phyloP scores from a whole-genome alignment of 2,888 invertebrate species.

The Agrochola macilenta region DNA sequence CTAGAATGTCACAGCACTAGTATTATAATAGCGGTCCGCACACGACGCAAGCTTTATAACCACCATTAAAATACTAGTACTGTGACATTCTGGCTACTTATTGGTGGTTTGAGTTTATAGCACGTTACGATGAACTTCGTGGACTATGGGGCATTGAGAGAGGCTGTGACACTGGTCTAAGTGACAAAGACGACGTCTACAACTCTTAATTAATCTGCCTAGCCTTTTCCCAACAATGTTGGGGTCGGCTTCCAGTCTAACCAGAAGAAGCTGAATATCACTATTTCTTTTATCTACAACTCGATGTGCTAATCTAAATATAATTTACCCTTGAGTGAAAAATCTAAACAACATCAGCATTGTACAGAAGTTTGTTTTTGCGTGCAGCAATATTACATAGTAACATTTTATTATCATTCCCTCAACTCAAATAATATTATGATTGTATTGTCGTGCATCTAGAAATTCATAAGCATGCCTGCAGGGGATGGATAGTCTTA shows the following conservation, averaged over 20 bases:
- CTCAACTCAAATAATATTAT: neutral
- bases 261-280: too few relatives aligned
- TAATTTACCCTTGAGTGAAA: neutral
- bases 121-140: neutral
- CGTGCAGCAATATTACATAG: neutral
- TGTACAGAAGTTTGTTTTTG: neutral
- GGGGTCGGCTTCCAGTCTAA: too few relatives aligned
- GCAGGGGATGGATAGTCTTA: conserved; percentile 7
- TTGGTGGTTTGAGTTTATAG: neutral
- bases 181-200: neutral
- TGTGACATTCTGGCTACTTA: neutral
- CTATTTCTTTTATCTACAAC: too few relatives aligned
- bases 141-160: neutral
- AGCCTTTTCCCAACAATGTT: too few relatives aligned
- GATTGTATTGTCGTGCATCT: conserved; percentile 20
- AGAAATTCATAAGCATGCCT: conserved; percentile 24
- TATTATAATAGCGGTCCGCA: neutral
- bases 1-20: neutral
- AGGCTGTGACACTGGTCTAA: neutral
- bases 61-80: neutral
- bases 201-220: too few relatives aligned
- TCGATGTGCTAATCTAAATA: neutral
- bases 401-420: neutral
- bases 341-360: neutral
- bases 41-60: neutral